These are phyloP conservation scores for Boloria euphrosyne DNA, from an alignment of 2,888 invertebrate genomes.

Conservation along the genomic window DNA sequence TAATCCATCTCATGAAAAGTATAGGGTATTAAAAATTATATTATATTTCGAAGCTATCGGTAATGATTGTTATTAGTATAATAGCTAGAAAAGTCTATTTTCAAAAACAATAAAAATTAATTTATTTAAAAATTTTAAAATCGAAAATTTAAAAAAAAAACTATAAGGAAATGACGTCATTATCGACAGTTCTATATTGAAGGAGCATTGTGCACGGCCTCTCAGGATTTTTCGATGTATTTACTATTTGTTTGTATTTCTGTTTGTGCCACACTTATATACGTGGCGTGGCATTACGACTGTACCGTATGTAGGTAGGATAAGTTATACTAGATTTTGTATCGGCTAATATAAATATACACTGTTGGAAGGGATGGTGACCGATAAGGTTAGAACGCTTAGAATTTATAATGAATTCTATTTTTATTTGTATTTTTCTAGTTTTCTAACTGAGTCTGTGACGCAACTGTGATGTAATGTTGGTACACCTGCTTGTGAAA, in stretches of 20 bases:
- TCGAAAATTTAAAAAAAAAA: neutral
- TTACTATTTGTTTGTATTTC: slow-evolving; percentile 50
- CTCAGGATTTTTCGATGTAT: slow-evolving; percentile 64
- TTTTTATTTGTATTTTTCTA: slow-evolving; percentile 13
- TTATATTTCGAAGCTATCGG: neutral
- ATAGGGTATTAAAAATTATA: slow-evolving; percentile 18
- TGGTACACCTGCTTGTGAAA: neutral
- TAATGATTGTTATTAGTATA: neutral
- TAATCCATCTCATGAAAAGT: slow-evolving; percentile 41
- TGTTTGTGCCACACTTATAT: slow-evolving; percentile 42
- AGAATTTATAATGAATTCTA: slow-evolving; percentile 4
- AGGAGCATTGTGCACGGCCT: slow-evolving; percentile 50
- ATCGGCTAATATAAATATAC: slow-evolving; percentile 76
- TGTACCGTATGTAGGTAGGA: slow-evolving; percentile 61
- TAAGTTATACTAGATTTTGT: slow-evolving; percentile 76
- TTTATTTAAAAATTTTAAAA: slow-evolving; percentile 2
- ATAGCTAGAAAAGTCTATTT: slow-evolving; percentile 10
- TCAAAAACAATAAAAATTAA: slow-evolving; percentile 5
- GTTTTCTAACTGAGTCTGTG: slow-evolving; percentile 6
- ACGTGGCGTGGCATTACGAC: slow-evolving; percentile 57
- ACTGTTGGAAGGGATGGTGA: slow-evolving; percentile 46
- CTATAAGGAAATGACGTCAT: neutral
- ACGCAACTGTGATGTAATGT: slow-evolving; percentile 20
- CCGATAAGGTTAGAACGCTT: neutral
- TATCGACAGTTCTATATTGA: neutral